Percentiles rank a stretch among this genome's conserved stretches.
These are phyloP conservation scores for Hydroisotoma schaefferi DNA, from an alignment of 2,888 invertebrate genomes.

Conservation along the genomic window DNA sequence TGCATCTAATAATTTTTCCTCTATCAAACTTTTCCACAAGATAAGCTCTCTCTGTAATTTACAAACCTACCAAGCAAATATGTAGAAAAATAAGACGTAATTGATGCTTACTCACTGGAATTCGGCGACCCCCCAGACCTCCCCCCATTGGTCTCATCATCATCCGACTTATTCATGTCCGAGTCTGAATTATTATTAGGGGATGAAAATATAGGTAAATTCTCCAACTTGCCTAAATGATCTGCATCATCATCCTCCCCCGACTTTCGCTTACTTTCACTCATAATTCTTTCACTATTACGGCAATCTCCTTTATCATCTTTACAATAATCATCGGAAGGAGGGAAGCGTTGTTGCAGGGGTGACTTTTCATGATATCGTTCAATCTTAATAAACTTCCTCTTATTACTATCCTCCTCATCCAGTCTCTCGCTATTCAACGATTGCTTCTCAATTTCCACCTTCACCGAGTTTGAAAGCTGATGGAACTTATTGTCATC, in stretches of 20 bases:
- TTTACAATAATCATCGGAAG: neutral
- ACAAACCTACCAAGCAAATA: too few species aligned
- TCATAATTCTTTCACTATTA: too few species aligned
- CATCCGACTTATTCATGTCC: slow-evolving; percentile 52
- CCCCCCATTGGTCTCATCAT: slow-evolving; percentile 50
- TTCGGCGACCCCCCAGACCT: slow-evolving; percentile 55
- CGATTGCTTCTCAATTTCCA: neutral
- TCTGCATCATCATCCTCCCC: slow-evolving; percentile 1
- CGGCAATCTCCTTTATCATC: neutral
- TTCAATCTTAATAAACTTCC: neutral
- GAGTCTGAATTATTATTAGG: slow-evolving; percentile 54
- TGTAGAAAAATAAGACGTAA: neutral
- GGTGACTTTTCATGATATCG: neutral
- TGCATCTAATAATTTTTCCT: neutral
- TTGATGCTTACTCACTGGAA: slow-evolving; percentile 32
- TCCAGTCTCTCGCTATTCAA: too few species aligned
- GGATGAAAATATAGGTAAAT: slow-evolving; percentile 49
- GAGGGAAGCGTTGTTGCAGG: neutral
- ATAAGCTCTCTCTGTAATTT: too few species aligned
- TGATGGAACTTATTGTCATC: neutral
- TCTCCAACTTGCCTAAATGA: slow-evolving; percentile 19
- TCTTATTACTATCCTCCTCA: neutral
- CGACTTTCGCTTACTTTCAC: too few species aligned
- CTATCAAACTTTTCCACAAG: neutral
- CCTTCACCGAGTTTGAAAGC: neutral